Percentiles rank a stretch among this genome's conserved stretches.
These are phyloP conservation scores for Drosophila anomelani DNA, from an alignment of 2,888 invertebrate genomes.

Conservation along the genomic window DNA sequence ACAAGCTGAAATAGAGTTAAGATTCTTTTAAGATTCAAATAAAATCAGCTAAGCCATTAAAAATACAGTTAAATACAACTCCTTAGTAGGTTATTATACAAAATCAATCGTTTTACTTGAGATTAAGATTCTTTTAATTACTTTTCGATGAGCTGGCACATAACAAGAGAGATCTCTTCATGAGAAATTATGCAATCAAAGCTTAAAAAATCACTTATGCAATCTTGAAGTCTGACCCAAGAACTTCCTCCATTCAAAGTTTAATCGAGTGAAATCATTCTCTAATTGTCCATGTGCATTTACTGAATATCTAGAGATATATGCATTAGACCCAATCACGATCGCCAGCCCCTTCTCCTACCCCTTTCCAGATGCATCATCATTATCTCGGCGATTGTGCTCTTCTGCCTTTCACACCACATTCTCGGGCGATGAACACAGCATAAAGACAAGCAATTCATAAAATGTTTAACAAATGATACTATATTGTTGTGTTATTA, in stretches of 20 bases:
- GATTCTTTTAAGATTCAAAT: too few species aligned
- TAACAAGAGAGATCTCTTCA: constrained; percentile 7
- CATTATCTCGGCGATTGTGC: constrained; percentile 24
- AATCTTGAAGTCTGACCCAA: constrained; percentile 19
- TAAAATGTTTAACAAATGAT: constrained; percentile 60
- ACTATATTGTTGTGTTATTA: constrained; percentile 68
- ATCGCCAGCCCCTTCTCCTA: constrained; percentile 3
- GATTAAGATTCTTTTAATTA: constrained; percentile 9
- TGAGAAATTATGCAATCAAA: constrained; percentile 43
- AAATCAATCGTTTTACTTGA: neutral
- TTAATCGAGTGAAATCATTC: constrained; percentile 38
- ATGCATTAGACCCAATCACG: constrained; percentile 41
- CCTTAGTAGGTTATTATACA: neutral
- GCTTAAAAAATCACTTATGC: constrained; percentile 20
- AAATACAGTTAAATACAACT: neutral
- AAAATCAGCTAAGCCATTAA: neutral
- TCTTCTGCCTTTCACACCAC: constrained; percentile 69
- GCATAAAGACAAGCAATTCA: constrained; percentile 38
- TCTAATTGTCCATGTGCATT: constrained; percentile 34
- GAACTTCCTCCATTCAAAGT: constrained; percentile 43
- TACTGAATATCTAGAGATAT: constrained; percentile 25
- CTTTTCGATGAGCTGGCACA: constrained; percentile 22
- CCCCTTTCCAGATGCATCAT: constrained; percentile 35
- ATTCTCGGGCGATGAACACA: constrained; percentile 64
- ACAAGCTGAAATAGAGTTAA: too few species aligned